Base-by-base conservation (phyloP, 2,113 vertebrate species). In the Lontra canadensis region DNA sequence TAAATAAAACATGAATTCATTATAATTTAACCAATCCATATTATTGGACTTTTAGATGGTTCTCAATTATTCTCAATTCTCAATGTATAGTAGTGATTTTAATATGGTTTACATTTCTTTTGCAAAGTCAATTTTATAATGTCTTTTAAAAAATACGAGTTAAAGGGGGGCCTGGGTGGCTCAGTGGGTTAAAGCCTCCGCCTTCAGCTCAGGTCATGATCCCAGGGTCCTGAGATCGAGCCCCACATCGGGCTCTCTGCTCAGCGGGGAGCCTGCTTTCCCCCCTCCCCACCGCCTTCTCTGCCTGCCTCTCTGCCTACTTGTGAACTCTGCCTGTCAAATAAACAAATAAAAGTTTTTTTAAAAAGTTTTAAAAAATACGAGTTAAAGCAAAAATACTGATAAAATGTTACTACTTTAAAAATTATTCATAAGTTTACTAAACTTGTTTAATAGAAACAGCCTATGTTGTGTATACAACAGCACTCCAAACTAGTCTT, bases 401-500 rank as follows among this genome's bases (percentile, higher is more conserved):
- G 34, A 36, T 81, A n/a, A 59, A 12, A 90, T 73, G 39, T 80
- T 96, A 71, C 44, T 87, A 81, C 39, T 39, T 90, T 90, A 63
- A 71, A 89, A 93, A 78, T 81, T 94, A 80, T 61, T 85, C 29
- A 6, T n/a, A 76, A 89, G 18, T 90, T 83, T 74, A 88, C 44
- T 20, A 91, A 47, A 57, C 34, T 34, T 57, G 49, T 49, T 88
- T 67, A 57, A n/a, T 21, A 83, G 10, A 78, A 11, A 87, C 20
- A 89, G 26, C 47, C 44, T 42, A 84, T 85, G 79, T 63, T 63
- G 23, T 81, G 59, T 23, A 17, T 80, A 89, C 31, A 36, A 47
- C 8, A 11, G 47, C 47, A 57, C 47, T 81, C 34, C 57, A 76
- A 82, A 76, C 11, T 21, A 84, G 73, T 63, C 63, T 80, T 95